Base-by-base conservation (phyloP, 2,113 vertebrate genomes). In the Gallinago jamesoni region DNA sequence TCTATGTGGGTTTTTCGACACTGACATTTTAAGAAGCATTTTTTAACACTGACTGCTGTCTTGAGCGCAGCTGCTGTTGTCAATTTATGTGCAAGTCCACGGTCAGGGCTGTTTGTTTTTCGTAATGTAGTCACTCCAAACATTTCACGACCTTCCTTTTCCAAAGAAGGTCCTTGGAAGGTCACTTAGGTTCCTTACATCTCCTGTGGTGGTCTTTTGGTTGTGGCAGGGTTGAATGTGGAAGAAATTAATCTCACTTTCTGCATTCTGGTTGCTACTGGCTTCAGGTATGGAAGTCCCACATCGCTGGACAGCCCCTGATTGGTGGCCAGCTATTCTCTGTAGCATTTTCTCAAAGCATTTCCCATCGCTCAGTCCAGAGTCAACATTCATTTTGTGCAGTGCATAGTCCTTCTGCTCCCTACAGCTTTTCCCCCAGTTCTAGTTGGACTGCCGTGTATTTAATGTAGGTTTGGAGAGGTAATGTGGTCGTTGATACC, bases 201-300 rank as follows among this genome's bases (percentile, higher is more conserved):
- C 15, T 68, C 16, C 67, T n/a, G 14, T 76, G 73, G 13, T 43
- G 21, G 53, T 41, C 21, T 52, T 1, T 28, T 59, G 45, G 23
- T 62, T 52, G 5, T 60, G 27, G 15, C 14, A 41, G n/a, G 22
- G 16, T 37, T 57, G 53, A 72, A 45, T 0, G 1, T 9, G 10
- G 33, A 79, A 84, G 37, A 75, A 20, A 15, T 9, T 19, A 47
- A 83, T 7, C 7, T 72, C 20, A 4, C 68, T 88, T 93, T 53
- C 39, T 7, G 23, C 14, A 9, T 90, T n/a, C 70, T 94, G 66
- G 6, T 63, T 22, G 8, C 31, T 60, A 2, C 33, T 86, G 35
- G 12, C 24, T 91, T 59, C 64, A 43, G 0, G 0, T 18, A 4
- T 41, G 16, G 57, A 68, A 72, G 27, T 14, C 33, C 24, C 22